phyloP scores from a whole-genome alignment of 1,140 invertebrate species.

The Musca domestica region DNA sequence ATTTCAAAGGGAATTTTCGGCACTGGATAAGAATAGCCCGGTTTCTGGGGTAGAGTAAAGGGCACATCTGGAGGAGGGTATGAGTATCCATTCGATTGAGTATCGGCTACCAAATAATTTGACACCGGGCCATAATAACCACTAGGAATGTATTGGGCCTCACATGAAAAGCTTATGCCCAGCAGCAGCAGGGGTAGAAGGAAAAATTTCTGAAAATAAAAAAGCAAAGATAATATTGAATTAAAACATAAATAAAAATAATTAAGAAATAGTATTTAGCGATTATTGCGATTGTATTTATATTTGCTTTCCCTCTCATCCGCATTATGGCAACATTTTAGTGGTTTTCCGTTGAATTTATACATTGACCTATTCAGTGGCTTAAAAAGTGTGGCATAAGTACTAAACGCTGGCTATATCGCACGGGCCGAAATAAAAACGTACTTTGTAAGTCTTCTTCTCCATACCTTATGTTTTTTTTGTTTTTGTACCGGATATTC shows the following conservation, averaged over 20 bases:
- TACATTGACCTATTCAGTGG: slow-evolving; percentile 16
- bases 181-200: slow-evolving; percentile 32
- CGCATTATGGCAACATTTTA: background rate
- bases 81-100: background rate
- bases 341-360: background rate
- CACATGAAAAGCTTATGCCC: slow-evolving; percentile 29
- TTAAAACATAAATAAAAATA: background rate
- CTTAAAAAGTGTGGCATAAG: background rate
- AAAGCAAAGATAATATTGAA: background rate
- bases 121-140: slow-evolving; percentile 11
- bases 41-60: background rate
- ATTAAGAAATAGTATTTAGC: background rate
- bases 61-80: background rate
- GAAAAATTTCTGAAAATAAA: slow-evolving; percentile 36
- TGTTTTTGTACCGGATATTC: slow-evolving; percentile 11
- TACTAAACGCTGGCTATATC: background rate
- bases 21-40: background rate
- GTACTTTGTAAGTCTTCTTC: background rate
- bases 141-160: slow-evolving; percentile 4
- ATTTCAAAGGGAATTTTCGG: background rate
- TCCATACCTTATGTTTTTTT: no score
- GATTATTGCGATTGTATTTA: background rate
- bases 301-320: background rate
- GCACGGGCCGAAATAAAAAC: background rate
- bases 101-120: background rate